Evolutionary conservation across 2,113 vertebrate species (phyloP).

Genomic region (Camarhynchus parvulus): DNA sequence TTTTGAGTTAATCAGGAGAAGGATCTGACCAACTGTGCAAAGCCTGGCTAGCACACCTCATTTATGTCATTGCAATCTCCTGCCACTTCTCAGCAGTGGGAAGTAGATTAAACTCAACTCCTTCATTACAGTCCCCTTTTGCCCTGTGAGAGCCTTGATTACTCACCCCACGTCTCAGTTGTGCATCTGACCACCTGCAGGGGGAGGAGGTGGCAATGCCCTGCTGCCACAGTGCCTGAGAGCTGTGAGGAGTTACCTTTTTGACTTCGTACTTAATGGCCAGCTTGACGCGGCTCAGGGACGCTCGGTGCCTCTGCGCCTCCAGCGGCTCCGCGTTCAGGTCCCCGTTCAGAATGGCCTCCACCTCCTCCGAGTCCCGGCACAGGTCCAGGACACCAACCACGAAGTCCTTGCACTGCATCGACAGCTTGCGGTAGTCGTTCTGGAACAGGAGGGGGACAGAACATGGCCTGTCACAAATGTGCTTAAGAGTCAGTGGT

Average conservation of each 20-base stretch:
- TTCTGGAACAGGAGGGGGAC: conserved; percentile 73
- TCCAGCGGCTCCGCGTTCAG: conserved; percentile 78
- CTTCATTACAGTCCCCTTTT: background rate
- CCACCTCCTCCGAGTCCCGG: conserved; percentile 88
- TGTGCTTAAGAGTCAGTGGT: rapidly evolving
- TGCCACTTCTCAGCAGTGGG: background rate
- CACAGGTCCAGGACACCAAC: conserved; percentile 90
- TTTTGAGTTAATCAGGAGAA: background rate
- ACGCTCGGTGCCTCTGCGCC: conserved; percentile 78
- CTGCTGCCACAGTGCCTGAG: background rate
- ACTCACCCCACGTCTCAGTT: background rate
- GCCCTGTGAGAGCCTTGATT: background rate
- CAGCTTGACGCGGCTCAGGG: conserved; percentile 86
- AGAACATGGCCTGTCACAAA: background rate
- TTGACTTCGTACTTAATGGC: conserved; percentile 93
- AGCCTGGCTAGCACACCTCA: background rate
- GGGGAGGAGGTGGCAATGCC: background rate
- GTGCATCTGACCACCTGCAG: background rate
- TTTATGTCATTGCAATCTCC: background rate
- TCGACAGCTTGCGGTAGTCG: conserved; percentile 91
- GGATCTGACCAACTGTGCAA: background rate
- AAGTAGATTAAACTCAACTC: background rate
- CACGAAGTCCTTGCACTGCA: conserved; percentile 93
- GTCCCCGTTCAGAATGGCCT: conserved; percentile 88
- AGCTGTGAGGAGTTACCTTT: conserved; percentile 75